phyloP scores from a whole-genome alignment of 2,888 invertebrate species.

The Platynereis dumerilii region DNA sequence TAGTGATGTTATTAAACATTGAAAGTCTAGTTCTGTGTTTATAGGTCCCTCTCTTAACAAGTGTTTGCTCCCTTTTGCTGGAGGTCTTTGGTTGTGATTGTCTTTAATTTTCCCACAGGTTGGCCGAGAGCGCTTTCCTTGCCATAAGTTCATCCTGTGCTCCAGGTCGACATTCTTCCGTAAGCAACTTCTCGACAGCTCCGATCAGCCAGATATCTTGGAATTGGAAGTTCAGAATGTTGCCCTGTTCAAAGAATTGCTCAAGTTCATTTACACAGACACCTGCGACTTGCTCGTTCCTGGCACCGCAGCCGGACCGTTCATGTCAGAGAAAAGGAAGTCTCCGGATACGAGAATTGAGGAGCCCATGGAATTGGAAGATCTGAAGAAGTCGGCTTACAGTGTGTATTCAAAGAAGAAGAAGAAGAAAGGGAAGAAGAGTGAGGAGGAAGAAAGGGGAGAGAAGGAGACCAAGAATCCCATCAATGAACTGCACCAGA shows the following conservation, averaged over 20 bases:
- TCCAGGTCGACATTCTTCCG: slow-evolving; percentile 71
- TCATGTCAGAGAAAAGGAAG: not conserved
- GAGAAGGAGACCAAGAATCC: slow-evolving; percentile 37
- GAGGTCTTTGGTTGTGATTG: too few relatives aligned
- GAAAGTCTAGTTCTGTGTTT: too few relatives aligned
- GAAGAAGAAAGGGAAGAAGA: slow-evolving; percentile 40
- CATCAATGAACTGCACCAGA: slow-evolving; percentile 51
- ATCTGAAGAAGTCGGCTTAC: slow-evolving; percentile 38
- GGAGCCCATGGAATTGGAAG: not conserved
- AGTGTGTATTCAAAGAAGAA: slow-evolving; percentile 41
- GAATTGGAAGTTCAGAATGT: slow-evolving; percentile 69
- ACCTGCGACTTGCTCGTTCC: slow-evolving; percentile 70
- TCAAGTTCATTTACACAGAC: slow-evolving; percentile 76
- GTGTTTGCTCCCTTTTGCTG: too few relatives aligned
- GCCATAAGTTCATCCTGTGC: slow-evolving; percentile 77
- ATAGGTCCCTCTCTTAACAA: too few relatives aligned
- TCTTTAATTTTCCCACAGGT: slow-evolving; percentile 63
- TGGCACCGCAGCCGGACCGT: slow-evolving; percentile 45
- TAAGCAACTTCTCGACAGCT: slow-evolving; percentile 38
- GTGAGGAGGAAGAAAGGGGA: slow-evolving; percentile 8
- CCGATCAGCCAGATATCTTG: slow-evolving; percentile 18
- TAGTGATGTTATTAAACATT: too few relatives aligned
- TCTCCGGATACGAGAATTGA: not conserved
- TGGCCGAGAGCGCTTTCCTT: slow-evolving; percentile 71
- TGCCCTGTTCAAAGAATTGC: slow-evolving; percentile 75